Evolutionary conservation across 2,113 vertebrate genomes (phyloP), one percentile per base, ranked within the genome.

Genomic region (Phaethon lepturus): DNA sequence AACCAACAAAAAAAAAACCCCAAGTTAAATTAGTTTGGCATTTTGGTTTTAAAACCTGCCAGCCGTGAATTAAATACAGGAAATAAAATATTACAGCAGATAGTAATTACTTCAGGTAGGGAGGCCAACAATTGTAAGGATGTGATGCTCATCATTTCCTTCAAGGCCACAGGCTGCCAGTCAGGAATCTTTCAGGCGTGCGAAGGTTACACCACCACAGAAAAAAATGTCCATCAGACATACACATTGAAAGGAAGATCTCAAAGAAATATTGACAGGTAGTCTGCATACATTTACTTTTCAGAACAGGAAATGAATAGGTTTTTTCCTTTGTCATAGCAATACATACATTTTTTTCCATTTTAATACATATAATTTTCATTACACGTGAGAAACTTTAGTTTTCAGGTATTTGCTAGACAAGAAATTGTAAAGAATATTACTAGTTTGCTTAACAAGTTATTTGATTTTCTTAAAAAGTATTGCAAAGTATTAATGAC

Each of bases 71-170:
- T 38, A 80, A 68, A 56, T 10, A 5, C 10, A 33, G 38, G n/a
- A 64, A 60, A 74, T 56, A 22, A 67, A 84, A 45, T 2, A 52
- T 47, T 14, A 72, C 9, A 49, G 40, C 25, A 28, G 42, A 4
- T 1, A 17, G 6, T 4, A 40, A 26, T 20, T 13, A 9, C 18
- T 26, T 38, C 7, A 40, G 26, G 23, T 0, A 40, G 31, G 28
- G 28, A 87, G 44, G 35, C 55, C 33, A 40, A 7, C 25, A 42
- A 2, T 28, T 13, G 2, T 9, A 14, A 44, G 35, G 56, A 11
- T 19, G 25, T 3, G 10, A 11, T 26, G 47, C 45, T 47, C 11
- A 5, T 10, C 0, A 1, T 60, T 55, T 62, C 72, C 71, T 47
- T 53, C 72, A 33, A 18, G 35, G 47, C 38, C 64, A 45, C 24